Conservation (phyloP, 92 coral and sea anemone genomes). For the Chrysogorgia sp. region DNA sequence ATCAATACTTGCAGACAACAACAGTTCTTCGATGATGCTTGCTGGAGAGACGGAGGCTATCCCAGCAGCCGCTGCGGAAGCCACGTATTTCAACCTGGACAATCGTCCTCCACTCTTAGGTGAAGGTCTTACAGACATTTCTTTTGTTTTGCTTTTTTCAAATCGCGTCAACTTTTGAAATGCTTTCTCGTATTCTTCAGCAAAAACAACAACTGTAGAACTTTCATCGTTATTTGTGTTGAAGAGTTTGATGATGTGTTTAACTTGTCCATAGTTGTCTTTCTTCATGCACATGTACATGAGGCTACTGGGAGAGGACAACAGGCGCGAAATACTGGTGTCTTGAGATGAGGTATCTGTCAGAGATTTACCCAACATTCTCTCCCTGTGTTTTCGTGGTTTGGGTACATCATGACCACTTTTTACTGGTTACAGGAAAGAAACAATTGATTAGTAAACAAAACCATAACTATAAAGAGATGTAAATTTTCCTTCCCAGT, state of each 20-base stretch:
- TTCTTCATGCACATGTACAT: constrained; percentile 98
- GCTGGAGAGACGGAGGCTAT: constrained; percentile 69
- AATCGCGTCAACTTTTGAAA: constrained; percentile 71
- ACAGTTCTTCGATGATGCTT: constrained; percentile 73
- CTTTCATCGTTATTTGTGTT: constrained; percentile 72
- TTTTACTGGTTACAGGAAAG: neutral
- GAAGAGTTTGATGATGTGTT: constrained; percentile 92
- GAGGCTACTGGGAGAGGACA: constrained; percentile 90
- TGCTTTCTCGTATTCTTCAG: constrained; percentile 77
- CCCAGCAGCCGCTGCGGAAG: constrained; percentile 99
- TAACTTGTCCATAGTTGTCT: constrained; percentile 88
- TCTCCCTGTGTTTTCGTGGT: constrained; percentile 1
- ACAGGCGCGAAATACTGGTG: constrained; percentile 87
- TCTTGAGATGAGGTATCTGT: constrained; percentile 17
- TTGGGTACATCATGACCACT: neutral
- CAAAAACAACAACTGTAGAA: constrained; percentile 85
- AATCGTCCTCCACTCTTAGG: constrained; percentile 55
- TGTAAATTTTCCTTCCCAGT: neutral
- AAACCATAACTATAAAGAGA: no score
- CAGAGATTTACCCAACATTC: neutral
- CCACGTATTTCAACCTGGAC: constrained; percentile 83
- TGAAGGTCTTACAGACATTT: neutral
- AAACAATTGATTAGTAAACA: neutral
- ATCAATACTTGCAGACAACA: constrained; percentile 73
- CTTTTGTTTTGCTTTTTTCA: constrained; percentile 41